These are phyloP conservation scores for Amiota communis DNA, from an alignment of 2,888 invertebrate genomes.

Conservation along the genomic window DNA sequence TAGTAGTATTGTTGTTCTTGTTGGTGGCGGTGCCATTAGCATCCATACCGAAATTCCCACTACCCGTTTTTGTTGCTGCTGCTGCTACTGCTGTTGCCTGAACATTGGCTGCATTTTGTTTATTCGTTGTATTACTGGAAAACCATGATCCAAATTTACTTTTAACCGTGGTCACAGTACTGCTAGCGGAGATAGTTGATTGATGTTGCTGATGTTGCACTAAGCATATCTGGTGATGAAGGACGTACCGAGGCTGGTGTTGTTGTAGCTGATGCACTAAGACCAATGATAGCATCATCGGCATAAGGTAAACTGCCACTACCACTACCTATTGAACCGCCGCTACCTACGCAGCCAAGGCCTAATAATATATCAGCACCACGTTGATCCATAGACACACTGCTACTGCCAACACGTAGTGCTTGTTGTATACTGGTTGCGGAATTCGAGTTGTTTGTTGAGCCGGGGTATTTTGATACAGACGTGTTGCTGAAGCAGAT, in stretches of 20 bases:
- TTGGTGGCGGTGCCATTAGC: constrained; percentile 56
- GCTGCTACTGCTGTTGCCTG: neutral
- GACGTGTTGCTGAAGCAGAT: constrained; percentile 51
- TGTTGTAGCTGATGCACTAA: neutral
- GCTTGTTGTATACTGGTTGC: constrained; percentile 67
- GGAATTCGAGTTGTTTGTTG: constrained; percentile 69
- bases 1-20: constrained; percentile 41
- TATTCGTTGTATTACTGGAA: constrained; percentile 44
- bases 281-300: constrained; percentile 58
- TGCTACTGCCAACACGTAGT: constrained; percentile 52
- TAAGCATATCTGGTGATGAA: constrained; percentile 61
- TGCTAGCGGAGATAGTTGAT: constrained; percentile 13
- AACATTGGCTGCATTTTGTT: constrained; percentile 27
- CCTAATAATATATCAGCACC: constrained; percentile 37
- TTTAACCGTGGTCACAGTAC: constrained; percentile 33
- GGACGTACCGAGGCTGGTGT: constrained; percentile 57
- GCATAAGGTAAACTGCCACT: constrained; percentile 61
- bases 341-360: constrained; percentile 43
- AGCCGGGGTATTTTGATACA: constrained; percentile 56
- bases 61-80: constrained; percentile 38
- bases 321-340: constrained; percentile 57
- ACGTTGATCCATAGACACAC: constrained; percentile 59
- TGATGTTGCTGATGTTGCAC: constrained; percentile 44
- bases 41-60: constrained; percentile 67
- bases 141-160: constrained; percentile 44